These are phyloP conservation scores for Crocuta crocuta DNA, from an alignment of 2,113 vertebrate genomes.

Conservation along the genomic window DNA sequence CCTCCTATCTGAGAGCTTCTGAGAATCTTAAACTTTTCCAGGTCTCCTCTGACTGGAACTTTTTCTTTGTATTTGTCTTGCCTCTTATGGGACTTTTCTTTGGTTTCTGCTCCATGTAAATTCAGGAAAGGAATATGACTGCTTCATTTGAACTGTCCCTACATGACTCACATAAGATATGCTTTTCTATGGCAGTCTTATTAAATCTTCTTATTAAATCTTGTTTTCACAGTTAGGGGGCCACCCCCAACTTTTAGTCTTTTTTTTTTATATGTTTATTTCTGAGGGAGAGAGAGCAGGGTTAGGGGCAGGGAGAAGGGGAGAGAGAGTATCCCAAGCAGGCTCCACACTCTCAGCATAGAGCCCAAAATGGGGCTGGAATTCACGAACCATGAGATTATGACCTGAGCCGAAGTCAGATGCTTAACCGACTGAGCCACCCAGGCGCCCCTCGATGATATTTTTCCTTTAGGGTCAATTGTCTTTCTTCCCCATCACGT, in stretches of 20 bases:
- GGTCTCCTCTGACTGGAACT: background rate
- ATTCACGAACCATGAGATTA: too few relatives aligned
- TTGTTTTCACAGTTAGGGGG: background rate
- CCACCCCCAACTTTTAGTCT: background rate
- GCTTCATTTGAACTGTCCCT: background rate
- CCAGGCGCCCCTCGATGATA: too few relatives aligned
- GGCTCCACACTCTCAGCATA: too few relatives aligned
- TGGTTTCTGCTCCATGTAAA: background rate
- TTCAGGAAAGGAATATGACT: background rate
- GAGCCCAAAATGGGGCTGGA: too few relatives aligned
- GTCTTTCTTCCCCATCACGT: too few relatives aligned
- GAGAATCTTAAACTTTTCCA: background rate
- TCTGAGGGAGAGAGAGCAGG: too few relatives aligned
- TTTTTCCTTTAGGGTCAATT: background rate
- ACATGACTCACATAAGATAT: background rate
- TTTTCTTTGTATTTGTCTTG: background rate
- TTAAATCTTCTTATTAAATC: background rate
- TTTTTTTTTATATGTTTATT: background rate
- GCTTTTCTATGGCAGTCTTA: background rate
- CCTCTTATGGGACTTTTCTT: background rate
- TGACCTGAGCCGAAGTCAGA: too few relatives aligned
- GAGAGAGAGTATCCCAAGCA: too few relatives aligned
- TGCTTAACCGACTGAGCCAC: too few relatives aligned
- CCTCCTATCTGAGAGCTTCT: background rate
- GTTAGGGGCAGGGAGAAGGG: too few relatives aligned